Evolutionary conservation across 2,888 invertebrate species (phyloP), one percentile per base, ranked within the genome.

Genomic region (Helicoverpa assulta): DNA sequence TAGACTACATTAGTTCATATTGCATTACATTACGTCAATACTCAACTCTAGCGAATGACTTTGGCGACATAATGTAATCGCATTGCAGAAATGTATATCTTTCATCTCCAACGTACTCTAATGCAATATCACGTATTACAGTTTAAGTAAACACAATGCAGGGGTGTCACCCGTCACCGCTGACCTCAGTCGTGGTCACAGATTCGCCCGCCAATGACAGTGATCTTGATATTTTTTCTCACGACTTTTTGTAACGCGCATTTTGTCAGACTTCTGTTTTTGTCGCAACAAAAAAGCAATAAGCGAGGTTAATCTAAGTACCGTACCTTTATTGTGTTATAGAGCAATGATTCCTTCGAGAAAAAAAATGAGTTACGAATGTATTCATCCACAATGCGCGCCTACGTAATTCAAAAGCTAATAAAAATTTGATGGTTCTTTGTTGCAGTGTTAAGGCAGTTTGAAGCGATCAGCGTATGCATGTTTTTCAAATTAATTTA

Each of bases 211-310:
- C 83, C 91, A 91, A 91, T 94, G 94, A 87, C 92, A 93, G 86
- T 94, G 95, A 93, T 94, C 95, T 95, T 95, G 94, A 89, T 90
- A 86, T 88, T 90, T 92, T 92, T 92, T 89, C 82, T 65, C 63
- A 78, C 62, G 73, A 77, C 60, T 88, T 90, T 89, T 90, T 90
- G 85, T 81, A 72, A 73, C 67, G 68, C 75, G 69, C 71, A 84
- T 87, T 86, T 87, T 88, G 89, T 88, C 90, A 86, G 86, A 86
- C 82, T 82, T 85, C 83, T 79, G 85, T 88, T 88, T 88, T 89
- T 86, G 78, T 84, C 67, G 76, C 75, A 68, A 77, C 70, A 89
- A 90, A 90, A 88, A 90, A 84, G 78, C 81, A 85, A 84, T 87
- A 86, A 89, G 83, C 85, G 82, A 86, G 84, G 86, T 86, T 68